Conservation (phyloP, 2,113 vertebrate genomes). For the Larimichthys polyactis region DNA sequence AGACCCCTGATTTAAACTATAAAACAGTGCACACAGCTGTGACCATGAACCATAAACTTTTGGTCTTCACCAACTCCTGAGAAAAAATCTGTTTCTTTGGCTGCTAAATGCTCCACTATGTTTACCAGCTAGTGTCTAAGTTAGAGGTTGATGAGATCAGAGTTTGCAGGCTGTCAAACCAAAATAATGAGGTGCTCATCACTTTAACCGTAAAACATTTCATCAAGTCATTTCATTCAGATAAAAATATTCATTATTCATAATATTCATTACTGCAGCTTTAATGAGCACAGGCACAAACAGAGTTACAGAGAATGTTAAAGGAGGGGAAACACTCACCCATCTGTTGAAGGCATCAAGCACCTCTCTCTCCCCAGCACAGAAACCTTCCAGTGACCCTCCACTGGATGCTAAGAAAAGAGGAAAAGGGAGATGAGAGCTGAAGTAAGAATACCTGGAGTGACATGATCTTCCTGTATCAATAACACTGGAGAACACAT, state of each 20-base stretch:
- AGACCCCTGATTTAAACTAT: no score
- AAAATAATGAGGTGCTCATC: background rate
- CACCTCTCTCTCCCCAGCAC: slow-evolving; percentile 84
- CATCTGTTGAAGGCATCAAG: slow-evolving; percentile 93
- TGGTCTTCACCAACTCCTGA: background rate
- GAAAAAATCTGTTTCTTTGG: background rate
- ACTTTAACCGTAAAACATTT: no score
- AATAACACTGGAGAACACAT: background rate
- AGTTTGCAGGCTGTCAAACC: background rate
- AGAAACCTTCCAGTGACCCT: slow-evolving; percentile 73
- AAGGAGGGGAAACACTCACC: slow-evolving; percentile 82
- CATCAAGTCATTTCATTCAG: background rate
- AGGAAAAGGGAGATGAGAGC: background rate
- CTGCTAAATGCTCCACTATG: background rate
- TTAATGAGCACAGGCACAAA: background rate
- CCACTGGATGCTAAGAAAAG: slow-evolving; percentile 71
- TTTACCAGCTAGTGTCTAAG: background rate
- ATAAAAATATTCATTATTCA: background rate
- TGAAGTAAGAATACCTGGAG: background rate
- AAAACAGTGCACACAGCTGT: no score
- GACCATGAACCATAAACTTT: background rate
- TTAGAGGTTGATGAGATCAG: background rate
- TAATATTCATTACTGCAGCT: background rate
- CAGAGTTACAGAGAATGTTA: background rate
- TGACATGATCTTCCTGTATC: background rate